These are phyloP conservation scores for Loris lydekkerianus DNA, from an alignment of 2,797 vertebrate species.

Conservation along the genomic window DNA sequence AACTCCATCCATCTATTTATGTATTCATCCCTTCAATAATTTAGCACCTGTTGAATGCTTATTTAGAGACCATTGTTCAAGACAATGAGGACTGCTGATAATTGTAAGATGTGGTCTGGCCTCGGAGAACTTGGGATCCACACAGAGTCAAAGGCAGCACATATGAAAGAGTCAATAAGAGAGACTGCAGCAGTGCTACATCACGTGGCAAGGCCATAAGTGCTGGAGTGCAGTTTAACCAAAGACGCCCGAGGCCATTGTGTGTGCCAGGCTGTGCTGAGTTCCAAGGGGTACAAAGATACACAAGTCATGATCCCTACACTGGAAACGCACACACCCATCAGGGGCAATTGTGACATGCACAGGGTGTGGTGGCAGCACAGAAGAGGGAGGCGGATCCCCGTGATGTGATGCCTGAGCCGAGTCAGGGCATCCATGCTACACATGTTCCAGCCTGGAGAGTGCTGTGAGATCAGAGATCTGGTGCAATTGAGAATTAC, in stretches of 20 bases:
- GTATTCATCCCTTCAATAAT: constrained; percentile 44
- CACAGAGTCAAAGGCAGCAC: neutral
- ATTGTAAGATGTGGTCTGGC: neutral
- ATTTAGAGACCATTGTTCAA: neutral
- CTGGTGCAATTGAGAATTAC: neutral
- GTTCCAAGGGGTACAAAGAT: neutral
- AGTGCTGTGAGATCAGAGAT: neutral
- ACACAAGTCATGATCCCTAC: neutral
- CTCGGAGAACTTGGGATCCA: neutral
- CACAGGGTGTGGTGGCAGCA: neutral
- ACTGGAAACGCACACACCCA: neutral
- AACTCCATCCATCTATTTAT: neutral
- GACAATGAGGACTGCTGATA: neutral
- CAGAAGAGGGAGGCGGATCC: neutral
- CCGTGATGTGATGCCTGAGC: neutral
- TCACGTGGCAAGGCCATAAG: neutral
- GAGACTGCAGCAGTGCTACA: neutral
- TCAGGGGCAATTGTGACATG: too few species aligned
- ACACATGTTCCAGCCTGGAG: neutral
- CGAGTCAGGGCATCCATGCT: neutral
- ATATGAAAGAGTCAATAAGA: neutral
- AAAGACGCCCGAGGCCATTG: neutral
- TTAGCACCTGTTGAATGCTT: neutral
- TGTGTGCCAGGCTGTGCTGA: neutral
- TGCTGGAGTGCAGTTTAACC: neutral